Conservation (phyloP, 2,888 invertebrate species). For the Epinotia ramella region DNA sequence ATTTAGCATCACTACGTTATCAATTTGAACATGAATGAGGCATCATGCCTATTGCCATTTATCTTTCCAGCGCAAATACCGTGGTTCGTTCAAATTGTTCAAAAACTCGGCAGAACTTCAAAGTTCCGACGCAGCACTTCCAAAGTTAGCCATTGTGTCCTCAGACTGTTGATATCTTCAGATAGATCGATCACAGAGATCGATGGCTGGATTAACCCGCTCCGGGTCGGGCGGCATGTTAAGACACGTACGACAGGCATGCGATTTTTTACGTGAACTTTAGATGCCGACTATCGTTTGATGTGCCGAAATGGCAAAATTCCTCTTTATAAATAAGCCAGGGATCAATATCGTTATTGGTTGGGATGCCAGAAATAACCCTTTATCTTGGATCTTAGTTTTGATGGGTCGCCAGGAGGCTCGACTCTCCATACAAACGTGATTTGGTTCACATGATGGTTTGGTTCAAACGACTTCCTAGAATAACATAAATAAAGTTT, state of each 20-base stretch:
- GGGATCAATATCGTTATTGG: conserved; percentile 1
- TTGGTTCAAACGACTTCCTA: no score
- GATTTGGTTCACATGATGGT: no score
- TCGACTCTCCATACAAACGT: no score
- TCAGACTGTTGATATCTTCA: neutral
- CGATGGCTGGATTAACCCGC: conserved; percentile 29
- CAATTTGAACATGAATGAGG: no score
- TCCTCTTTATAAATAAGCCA: neutral
- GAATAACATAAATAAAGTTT: no score
- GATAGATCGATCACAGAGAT: conserved; percentile 27
- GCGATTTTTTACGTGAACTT: conserved; percentile 7
- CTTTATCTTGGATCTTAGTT: neutral
- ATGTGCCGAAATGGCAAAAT: conserved; percentile 4
- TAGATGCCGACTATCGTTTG: conserved; percentile 10
- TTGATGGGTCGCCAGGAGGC: no score
- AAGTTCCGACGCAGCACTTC: conserved; percentile 7
- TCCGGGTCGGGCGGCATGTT: neutral
- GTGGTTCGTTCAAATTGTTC: conserved; percentile 7
- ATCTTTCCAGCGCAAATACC: neutral
- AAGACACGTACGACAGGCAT: neutral
- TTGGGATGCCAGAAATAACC: neutral
- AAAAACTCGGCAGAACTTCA: conserved; percentile 14
- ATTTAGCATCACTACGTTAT: no score
- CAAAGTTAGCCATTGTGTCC: neutral
- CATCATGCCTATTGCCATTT: no score